Evolutionary conservation across 2,888 invertebrate genomes (phyloP).

Genomic region (Eurytoma californica): DNA sequence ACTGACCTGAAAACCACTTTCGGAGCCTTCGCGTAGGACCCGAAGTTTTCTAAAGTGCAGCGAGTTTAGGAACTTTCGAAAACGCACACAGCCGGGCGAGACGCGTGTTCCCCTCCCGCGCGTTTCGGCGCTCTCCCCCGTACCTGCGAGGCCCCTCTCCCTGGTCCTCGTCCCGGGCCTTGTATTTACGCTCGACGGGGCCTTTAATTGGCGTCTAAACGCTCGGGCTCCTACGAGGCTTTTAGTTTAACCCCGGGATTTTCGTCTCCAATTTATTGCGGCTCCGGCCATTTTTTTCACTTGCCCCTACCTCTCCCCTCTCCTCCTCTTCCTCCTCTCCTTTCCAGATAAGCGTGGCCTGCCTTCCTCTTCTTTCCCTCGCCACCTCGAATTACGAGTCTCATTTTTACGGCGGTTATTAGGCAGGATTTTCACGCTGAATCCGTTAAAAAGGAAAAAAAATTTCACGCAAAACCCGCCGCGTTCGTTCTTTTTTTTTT

Average conservation of each 20-base stretch:
- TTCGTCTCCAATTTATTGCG: constrained; percentile 43
- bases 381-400: background rate
- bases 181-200: constrained; percentile 30
- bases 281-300: background rate
- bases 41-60: too few species aligned
- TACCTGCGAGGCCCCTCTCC: constrained; percentile 11
- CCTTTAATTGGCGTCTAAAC: constrained; percentile 51
- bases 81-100: background rate
- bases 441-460: too few species aligned
- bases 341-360: too few species aligned
- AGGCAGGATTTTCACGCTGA: background rate
- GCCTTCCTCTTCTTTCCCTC: background rate
- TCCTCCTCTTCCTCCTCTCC: background rate
- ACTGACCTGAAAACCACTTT: too few species aligned
- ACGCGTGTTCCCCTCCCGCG: background rate
- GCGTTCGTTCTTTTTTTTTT: background rate
- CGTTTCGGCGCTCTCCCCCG: background rate
- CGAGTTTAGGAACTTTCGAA: background rate
- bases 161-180: background rate
- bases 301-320: background rate
- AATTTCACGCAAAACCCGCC: background rate
- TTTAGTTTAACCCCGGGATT: constrained; percentile 27
- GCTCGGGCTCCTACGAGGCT: constrained; percentile 11
- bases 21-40: too few species aligned
- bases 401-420: background rate